These are phyloP conservation scores for Campylomormyrus numenius DNA, from an alignment of 2,113 vertebrate species.

Conservation along the genomic window DNA sequence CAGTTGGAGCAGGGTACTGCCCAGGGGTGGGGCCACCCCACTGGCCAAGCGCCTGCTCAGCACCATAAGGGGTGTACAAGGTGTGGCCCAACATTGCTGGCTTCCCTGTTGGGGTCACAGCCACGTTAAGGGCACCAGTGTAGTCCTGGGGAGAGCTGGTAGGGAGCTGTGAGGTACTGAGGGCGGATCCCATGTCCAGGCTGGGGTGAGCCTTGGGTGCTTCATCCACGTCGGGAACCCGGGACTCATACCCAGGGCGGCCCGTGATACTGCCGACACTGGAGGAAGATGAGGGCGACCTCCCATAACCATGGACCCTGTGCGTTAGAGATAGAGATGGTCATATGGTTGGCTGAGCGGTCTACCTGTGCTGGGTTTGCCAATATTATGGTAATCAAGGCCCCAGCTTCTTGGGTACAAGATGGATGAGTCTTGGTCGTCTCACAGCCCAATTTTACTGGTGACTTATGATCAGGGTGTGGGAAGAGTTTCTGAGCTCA, in stretches of 20 bases:
- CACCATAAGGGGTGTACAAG: conserved; percentile 64
- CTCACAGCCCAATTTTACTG: neutral
- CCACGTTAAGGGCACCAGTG: conserved; percentile 64
- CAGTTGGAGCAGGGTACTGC: conserved; percentile 64
- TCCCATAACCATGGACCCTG: conserved; percentile 50
- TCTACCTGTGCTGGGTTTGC: neutral
- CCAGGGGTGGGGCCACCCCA: conserved; percentile 66
- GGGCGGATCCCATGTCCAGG: conserved; percentile 42
- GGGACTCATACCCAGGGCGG: conserved; percentile 52
- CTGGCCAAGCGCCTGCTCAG: conserved; percentile 67
- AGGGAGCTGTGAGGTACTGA: conserved; percentile 48
- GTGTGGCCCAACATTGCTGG: conserved; percentile 60
- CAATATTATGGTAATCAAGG: neutral
- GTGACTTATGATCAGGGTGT: neutral
- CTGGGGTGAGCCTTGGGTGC: conserved; percentile 40
- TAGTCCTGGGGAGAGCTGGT: conserved; percentile 64
- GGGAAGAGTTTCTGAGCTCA: neutral
- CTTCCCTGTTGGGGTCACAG: conserved; percentile 59
- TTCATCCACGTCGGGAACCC: conserved; percentile 61
- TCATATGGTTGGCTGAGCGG: neutral
- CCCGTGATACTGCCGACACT: conserved; percentile 45
- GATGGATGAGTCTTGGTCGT: neutral
- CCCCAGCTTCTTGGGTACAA: neutral
- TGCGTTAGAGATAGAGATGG: neutral
- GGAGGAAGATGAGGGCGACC: conserved; percentile 54